Base-by-base conservation (phyloP, 2,888 invertebrate genomes). In the Tuta absoluta region DNA sequence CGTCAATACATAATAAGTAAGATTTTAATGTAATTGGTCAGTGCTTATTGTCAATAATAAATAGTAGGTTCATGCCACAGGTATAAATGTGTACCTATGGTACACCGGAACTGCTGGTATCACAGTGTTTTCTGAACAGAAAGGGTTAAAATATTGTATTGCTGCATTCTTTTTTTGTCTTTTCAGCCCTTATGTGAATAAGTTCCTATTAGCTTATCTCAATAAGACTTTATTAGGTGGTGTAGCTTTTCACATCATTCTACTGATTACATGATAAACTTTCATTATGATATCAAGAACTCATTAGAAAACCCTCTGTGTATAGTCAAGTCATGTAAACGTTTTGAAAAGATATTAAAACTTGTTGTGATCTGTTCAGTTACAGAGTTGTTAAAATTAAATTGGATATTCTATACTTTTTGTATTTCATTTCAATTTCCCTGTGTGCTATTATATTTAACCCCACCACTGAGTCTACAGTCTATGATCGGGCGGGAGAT, bases 341-440 rank as follows among this genome's bases (percentile, higher is more conserved):
- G 19, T 58, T 63, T 57, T 57, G 56, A 63, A 63, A 60, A 38
- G 75, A 71, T 80, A 80, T 72, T 72, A 78, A 57, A 81, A 81
- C 75, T 86, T 88, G 86, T 87, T 88, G 80, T 78, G 72, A 82
- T 79, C 76, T 82, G 79, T 85, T 82, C 79, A 81, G 77, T 81
- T 84, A 82, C 72, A 69, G 74, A 80, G 79, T 87, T 89, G 89
- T 89, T 89, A 84, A 78, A 82, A 87, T 85, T 84, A 89, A 87
- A 88, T 84, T 82, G 71, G 80, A 79, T 86, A 87, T 86, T 85
- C 81, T 84, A 76, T 84, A 79, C 3, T 24, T 23, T 60, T 60
- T 64, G 66, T 62, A 71, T 76, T 78, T 69, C 60, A 66, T 64
- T 68, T 51, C 51, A 1, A 12, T 21, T 12, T 19, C 19, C 8